phyloP scores from a whole-genome alignment of 2,113 vertebrate species.

The Prolemur simus region DNA sequence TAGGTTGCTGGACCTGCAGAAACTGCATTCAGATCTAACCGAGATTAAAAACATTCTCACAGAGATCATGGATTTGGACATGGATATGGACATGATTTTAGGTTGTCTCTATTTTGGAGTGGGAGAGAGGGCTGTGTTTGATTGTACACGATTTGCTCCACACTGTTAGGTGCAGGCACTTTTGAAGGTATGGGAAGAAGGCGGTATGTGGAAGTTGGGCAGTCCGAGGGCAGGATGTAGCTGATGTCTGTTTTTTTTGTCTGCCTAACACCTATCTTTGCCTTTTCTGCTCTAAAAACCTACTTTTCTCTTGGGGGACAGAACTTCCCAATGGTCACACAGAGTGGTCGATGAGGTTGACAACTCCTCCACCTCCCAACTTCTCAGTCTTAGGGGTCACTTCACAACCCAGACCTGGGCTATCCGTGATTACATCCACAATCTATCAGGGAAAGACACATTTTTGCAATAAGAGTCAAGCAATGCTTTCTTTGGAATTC shows the following conservation, averaged over 20 bases:
- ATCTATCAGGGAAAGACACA: accelerated
- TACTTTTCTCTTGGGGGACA: neutral
- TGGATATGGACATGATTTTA: neutral
- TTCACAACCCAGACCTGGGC: too few species aligned
- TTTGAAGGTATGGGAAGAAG: neutral
- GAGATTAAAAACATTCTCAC: neutral
- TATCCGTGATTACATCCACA: neutral
- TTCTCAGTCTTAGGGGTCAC: neutral
- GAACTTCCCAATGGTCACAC: neutral
- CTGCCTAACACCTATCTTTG: neutral
- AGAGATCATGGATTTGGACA: accelerated
- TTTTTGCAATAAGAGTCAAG: neutral
- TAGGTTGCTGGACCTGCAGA: neutral
- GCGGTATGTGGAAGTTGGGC: accelerated
- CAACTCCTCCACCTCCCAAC: neutral
- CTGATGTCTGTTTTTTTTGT: neutral
- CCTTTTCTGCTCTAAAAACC: neutral
- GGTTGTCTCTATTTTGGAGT: neutral
- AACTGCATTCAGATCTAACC: neutral
- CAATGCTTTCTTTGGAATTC: neutral
- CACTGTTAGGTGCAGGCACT: neutral
- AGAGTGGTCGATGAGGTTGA: neutral
- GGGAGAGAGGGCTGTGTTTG: neutral
- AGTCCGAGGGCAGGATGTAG: neutral
- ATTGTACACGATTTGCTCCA: neutral